phyloP scores from a whole-genome alignment of 64 coral and sea anemone genomes.

The Catalaphyllia jardinei region DNA sequence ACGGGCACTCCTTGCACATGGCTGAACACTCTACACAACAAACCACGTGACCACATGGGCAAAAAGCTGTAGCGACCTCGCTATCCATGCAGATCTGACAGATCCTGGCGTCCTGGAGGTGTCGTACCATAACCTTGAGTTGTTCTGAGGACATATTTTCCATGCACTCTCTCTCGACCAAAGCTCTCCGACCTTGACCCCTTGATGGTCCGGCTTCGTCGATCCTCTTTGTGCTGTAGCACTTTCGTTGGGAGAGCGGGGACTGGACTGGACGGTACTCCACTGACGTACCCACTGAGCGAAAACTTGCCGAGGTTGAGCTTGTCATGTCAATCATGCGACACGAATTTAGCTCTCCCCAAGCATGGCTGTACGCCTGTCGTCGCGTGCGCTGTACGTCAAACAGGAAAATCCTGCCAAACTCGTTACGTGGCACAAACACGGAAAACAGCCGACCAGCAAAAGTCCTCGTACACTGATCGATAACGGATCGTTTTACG shows the following conservation, averaged over 20 bases:
- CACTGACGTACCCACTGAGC: constrained; percentile 40
- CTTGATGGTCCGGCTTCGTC: constrained; percentile 36
- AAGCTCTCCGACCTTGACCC: constrained; percentile 35
- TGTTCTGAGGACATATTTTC: constrained; percentile 73
- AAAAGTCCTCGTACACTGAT: constrained; percentile 92
- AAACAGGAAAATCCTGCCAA: constrained; percentile 92
- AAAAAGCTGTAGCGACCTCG: constrained; percentile 95
- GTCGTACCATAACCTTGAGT: constrained; percentile 87
- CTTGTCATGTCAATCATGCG: constrained; percentile 67
- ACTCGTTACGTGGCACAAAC: constrained; percentile 64
- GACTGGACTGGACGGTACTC: constrained; percentile 97
- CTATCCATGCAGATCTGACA: constrained; percentile 99
- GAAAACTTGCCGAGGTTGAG: constrained; percentile 26
- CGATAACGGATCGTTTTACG: constrained; percentile 94
- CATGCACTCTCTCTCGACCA: constrained; percentile 63
- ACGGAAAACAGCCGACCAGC: constrained; percentile 78
- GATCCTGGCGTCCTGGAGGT: constrained; percentile 89
- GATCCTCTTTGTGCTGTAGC: constrained; percentile 44
- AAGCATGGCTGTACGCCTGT: constrained; percentile 95
- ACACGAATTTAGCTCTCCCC: constrained; percentile 81
- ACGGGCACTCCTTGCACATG: constrained; percentile 96
- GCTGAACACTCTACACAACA: constrained; percentile 95
- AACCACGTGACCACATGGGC: constrained; percentile 97
- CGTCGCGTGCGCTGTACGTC: constrained; percentile 90
- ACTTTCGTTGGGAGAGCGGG: constrained; percentile 83